Evolutionary conservation across 2,888 invertebrate genomes (phyloP).

Genomic region (Pemphredon lugubris): DNA sequence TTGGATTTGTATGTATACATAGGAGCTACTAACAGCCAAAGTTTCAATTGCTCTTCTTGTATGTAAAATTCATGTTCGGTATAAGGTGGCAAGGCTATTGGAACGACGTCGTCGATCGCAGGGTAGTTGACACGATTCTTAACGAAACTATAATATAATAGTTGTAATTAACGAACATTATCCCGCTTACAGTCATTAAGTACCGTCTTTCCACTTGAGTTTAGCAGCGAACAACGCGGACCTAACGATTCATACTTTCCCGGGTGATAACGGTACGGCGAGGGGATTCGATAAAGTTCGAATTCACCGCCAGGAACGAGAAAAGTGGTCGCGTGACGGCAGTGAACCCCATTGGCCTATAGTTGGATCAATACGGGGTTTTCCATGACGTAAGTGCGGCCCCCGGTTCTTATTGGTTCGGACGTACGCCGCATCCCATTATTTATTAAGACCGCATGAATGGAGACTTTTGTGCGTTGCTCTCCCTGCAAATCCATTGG

Average conservation of each 20-base stretch:
- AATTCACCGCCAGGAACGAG: constrained; percentile 50
- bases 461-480: constrained; percentile 68
- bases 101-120: too few species aligned
- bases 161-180: too few species aligned
- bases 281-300: constrained; percentile 37
- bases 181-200: too few species aligned
- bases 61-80: too few species aligned
- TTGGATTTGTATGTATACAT: too few species aligned
- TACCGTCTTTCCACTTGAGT: too few species aligned
- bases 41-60: too few species aligned
- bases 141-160: too few species aligned
- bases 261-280: constrained; percentile 8
- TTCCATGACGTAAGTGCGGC: constrained; percentile 82
- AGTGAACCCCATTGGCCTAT: constrained; percentile 64
- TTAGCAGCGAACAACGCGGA: too few species aligned
- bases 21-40: too few species aligned
- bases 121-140: too few species aligned
- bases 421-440: constrained; percentile 82
- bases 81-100: too few species aligned
- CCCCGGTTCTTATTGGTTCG: constrained; percentile 81
- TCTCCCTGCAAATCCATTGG: constrained; percentile 7
- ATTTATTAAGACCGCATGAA: constrained; percentile 83
- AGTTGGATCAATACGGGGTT: constrained; percentile 82
- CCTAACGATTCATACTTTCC: constrained; percentile 34
- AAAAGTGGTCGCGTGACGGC: constrained; percentile 46